A percentile compares a stretch with the other conserved stretches of the same genome.
Evolutionary conservation across 2,888 invertebrate genomes (phyloP).

Genomic region (Eristalis arbustorum): DNA sequence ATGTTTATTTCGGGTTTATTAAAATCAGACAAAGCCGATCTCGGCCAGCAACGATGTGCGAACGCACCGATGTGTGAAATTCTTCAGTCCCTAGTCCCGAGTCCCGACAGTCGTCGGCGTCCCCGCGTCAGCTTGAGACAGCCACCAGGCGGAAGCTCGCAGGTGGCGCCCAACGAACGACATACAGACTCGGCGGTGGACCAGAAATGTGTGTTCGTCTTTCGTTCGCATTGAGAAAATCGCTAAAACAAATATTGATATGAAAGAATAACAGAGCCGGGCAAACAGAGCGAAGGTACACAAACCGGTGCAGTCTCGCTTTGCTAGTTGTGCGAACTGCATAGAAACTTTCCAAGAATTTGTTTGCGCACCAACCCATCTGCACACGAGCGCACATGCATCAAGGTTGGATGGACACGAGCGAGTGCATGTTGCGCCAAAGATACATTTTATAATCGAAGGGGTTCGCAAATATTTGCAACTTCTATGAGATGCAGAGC

Average conservation of each 20-base stretch:
- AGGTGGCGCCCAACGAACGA: neutral
- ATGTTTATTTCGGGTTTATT: conserved; percentile 68
- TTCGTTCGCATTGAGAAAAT: conserved; percentile 39
- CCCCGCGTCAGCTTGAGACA: neutral
- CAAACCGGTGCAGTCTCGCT: conserved; percentile 14
- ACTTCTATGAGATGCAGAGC: conserved; percentile 12
- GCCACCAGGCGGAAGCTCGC: neutral
- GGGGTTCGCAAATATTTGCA: conserved; percentile 62
- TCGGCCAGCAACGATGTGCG: neutral
- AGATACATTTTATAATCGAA: conserved; percentile 56
- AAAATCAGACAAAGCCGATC: conserved; percentile 58
- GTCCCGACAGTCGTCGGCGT: neutral
- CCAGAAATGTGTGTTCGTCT: neutral
- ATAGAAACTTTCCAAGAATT: conserved; percentile 27
- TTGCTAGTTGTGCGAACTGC: conserved; percentile 20
- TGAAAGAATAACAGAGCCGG: conserved; percentile 43
- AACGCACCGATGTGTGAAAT: conserved; percentile 46
- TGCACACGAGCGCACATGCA: neutral
- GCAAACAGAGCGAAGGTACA: conserved; percentile 21
- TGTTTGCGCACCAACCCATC: neutral
- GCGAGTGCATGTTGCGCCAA: conserved; percentile 29
- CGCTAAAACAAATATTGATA: conserved; percentile 65
- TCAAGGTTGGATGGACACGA: conserved; percentile 31
- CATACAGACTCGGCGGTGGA: neutral
- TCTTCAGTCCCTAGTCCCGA: too few species aligned